Evolutionary conservation across 1,140 invertebrate genomes (phyloP).

Genomic region (Ips typographus): DNA sequence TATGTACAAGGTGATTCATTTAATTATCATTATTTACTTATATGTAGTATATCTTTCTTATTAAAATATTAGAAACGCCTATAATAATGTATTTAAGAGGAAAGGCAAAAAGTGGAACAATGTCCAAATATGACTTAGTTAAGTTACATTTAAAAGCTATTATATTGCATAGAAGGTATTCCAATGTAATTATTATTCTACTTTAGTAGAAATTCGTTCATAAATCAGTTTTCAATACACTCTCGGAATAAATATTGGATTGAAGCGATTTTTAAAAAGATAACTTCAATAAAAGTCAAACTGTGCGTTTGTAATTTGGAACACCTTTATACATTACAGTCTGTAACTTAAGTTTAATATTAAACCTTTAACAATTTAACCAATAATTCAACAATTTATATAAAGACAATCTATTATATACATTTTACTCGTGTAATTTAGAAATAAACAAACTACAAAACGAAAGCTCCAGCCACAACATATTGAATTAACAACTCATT

Average conservation of each 20-base stretch:
- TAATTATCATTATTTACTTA: neutral
- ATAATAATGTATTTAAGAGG: slow-evolving; percentile 31
- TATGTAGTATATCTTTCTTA: slow-evolving; percentile 17
- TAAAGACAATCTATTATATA: slow-evolving; percentile 36
- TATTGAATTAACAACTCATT: neutral
- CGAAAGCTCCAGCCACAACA: slow-evolving; percentile 10
- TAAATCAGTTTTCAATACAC: no score
- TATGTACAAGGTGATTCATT: slow-evolving; percentile 20
- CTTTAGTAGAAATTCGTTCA: neutral
- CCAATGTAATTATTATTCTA: slow-evolving; percentile 4
- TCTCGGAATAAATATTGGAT: no score
- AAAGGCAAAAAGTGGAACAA: slow-evolving; percentile 42
- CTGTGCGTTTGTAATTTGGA: slow-evolving; percentile 11
- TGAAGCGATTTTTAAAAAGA: no score
- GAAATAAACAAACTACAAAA: slow-evolving; percentile 1
- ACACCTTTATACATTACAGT: slow-evolving; percentile 19
- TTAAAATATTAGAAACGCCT: slow-evolving; percentile 42
- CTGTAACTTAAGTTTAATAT: slow-evolving; percentile 25
- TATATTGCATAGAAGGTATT: slow-evolving; percentile 11
- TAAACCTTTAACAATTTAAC: slow-evolving; percentile 34
- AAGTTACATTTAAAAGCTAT: slow-evolving; percentile 13
- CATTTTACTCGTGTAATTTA: neutral
- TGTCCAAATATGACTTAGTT: slow-evolving; percentile 33
- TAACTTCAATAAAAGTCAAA: neutral
- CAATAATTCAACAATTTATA: slow-evolving; percentile 27